Percentiles rank a stretch among this genome's conserved stretches.
phyloP scores from a whole-genome alignment of 2,888 invertebrate species.

The Nematopogon swammerdamellus region DNA sequence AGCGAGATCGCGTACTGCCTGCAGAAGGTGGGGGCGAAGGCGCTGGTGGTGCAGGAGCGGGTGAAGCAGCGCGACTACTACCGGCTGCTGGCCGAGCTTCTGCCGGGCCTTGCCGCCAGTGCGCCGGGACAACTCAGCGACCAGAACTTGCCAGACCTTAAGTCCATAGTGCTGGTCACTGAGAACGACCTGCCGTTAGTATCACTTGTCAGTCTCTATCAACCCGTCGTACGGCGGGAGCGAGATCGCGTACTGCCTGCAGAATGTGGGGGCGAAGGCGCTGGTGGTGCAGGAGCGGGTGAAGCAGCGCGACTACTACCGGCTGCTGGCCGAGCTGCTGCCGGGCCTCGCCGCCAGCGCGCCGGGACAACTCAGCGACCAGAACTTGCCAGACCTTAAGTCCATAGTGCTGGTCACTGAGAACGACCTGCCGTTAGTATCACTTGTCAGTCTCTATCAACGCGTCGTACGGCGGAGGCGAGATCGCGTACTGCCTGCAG shows the following conservation, averaged over 20 bases:
- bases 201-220: no score
- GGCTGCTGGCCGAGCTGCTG: conserved; percentile 52
- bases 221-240: conserved; percentile 72
- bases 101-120: conserved; percentile 53
- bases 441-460: no score
- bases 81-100: conserved; percentile 50
- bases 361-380: conserved; percentile 43
- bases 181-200: conserved; percentile 55
- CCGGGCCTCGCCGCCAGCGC: conserved; percentile 50
- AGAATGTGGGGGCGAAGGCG: conserved; percentile 67
- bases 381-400: conserved; percentile 46
- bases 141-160: conserved; percentile 46
- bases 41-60: conserved; percentile 62
- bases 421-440: conserved; percentile 54
- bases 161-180: conserved; percentile 44
- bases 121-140: conserved; percentile 43
- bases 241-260: conserved; percentile 72
- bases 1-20: conserved; percentile 72
- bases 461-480: conserved; percentile 68
- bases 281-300: conserved; percentile 63
- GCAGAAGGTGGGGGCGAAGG: conserved; percentile 67
- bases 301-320: conserved; percentile 65
- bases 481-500: conserved; percentile 70
- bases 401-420: conserved; percentile 48
- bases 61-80: conserved; percentile 68